A percentile compares a stretch with the other conserved stretches of the same genome.
Evolutionary conservation across 2,113 vertebrate species (phyloP).

Genomic region (Rallus limicola): DNA sequence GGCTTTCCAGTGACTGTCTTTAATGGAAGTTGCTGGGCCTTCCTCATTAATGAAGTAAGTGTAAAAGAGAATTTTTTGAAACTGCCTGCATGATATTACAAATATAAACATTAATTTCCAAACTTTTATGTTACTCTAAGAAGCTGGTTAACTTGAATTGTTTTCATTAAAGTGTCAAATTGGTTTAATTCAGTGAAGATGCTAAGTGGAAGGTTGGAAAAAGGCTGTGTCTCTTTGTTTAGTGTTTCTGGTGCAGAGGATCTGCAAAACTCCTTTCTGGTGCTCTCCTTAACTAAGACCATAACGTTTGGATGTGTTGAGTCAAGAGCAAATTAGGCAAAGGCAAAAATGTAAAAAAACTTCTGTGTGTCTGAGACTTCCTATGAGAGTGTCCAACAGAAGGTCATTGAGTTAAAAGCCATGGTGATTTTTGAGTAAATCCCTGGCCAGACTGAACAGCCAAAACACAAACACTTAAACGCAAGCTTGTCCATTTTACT

Average conservation of each 20-base stretch:
- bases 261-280: neutral
- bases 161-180: neutral
- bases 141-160: neutral
- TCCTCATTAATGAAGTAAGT: neutral
- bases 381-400: neutral
- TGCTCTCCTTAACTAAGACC: neutral
- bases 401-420: neutral
- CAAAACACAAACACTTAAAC: neutral
- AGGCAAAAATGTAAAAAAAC: neutral
- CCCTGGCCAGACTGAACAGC: neutral
- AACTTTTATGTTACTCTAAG: neutral
- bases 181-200: neutral
- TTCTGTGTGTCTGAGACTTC: neutral
- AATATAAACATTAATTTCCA: neutral
- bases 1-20: neutral
- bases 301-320: neutral
- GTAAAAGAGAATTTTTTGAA: neutral
- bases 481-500: neutral
- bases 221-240: neutral
- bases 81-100: neutral
- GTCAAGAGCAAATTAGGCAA: neutral
- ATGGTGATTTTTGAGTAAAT: neutral
- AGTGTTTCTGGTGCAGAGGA: neutral
- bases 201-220: neutral
- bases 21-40: neutral